phyloP scores from a whole-genome alignment of 2,797 vertebrate genomes.

The Characodon lateralis region DNA sequence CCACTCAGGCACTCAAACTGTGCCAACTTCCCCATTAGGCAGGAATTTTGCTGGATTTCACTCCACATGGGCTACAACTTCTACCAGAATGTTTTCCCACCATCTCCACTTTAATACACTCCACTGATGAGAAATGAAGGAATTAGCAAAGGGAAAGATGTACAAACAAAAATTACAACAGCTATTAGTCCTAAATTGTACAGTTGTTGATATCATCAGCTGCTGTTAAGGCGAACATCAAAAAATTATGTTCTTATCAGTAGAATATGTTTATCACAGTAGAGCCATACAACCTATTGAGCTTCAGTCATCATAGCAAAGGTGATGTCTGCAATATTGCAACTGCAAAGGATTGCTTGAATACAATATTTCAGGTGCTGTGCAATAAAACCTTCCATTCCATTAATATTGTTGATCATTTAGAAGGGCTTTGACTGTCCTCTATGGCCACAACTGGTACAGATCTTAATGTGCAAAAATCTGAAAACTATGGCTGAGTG shows the following conservation, averaged over 20 bases:
- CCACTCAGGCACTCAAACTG: neutral
- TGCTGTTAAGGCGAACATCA: neutral
- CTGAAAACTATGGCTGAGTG: neutral
- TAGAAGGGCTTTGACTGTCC: neutral
- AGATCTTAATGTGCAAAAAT: neutral
- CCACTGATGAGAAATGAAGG: neutral
- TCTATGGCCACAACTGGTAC: too few relatives aligned
- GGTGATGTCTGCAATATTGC: too few relatives aligned
- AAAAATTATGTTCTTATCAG: neutral
- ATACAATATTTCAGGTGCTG: neutral
- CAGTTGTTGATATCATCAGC: neutral
- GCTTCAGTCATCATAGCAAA: too few relatives aligned
- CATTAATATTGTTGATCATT: too few relatives aligned
- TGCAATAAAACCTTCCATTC: neutral
- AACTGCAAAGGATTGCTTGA: too few relatives aligned
- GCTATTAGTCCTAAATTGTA: neutral
- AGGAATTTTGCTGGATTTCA: constrained; percentile 44
- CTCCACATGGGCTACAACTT: neutral
- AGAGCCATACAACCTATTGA: neutral
- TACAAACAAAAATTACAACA: neutral
- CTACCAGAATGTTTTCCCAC: neutral
- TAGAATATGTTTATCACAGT: neutral
- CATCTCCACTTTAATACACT: neutral
- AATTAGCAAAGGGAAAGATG: neutral
- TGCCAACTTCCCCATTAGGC: constrained; percentile 39